These are phyloP conservation scores for Drosophila bocki DNA, from an alignment of 1,140 invertebrate species.

Conservation along the genomic window DNA sequence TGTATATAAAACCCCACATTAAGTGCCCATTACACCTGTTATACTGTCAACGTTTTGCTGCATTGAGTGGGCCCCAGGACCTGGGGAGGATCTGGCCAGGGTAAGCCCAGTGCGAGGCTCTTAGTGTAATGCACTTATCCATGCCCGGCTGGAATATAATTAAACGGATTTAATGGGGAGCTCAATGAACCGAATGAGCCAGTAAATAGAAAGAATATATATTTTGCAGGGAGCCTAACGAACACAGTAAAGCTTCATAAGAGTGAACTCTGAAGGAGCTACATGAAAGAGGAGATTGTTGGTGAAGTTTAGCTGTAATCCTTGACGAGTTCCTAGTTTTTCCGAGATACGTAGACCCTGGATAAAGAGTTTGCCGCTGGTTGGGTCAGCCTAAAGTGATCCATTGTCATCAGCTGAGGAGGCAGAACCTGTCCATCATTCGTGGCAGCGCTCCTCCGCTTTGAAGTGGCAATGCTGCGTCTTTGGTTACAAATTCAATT, in stretches of 20 bases:
- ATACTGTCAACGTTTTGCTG: background rate
- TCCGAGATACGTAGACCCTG: too few species aligned
- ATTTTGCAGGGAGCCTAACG: background rate
- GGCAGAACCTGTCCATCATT: background rate
- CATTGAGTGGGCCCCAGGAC: background rate
- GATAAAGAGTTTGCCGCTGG: background rate
- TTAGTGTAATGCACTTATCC: slow-evolving; percentile 43
- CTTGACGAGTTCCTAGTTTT: background rate
- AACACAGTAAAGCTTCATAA: background rate
- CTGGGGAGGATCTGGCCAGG: background rate
- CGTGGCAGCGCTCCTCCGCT: slow-evolving; percentile 28
- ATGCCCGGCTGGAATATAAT: slow-evolving; percentile 22
- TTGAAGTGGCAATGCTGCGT: slow-evolving; percentile 72
- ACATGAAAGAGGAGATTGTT: background rate
- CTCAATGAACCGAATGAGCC: slow-evolving; percentile 36
- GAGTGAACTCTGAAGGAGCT: background rate
- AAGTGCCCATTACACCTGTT: slow-evolving; percentile 43
- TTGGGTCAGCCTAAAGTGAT: slow-evolving; percentile 21
- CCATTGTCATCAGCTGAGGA: slow-evolving; percentile 16
- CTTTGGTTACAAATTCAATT: slow-evolving; percentile 81
- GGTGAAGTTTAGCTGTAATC: background rate
- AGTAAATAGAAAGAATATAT: background rate
- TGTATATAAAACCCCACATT: slow-evolving; percentile 18
- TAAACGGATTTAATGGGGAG: slow-evolving; percentile 39
- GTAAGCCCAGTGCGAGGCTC: background rate